Base-by-base conservation (phyloP, 2,113 vertebrate species). In the Nycticorax nycticorax region DNA sequence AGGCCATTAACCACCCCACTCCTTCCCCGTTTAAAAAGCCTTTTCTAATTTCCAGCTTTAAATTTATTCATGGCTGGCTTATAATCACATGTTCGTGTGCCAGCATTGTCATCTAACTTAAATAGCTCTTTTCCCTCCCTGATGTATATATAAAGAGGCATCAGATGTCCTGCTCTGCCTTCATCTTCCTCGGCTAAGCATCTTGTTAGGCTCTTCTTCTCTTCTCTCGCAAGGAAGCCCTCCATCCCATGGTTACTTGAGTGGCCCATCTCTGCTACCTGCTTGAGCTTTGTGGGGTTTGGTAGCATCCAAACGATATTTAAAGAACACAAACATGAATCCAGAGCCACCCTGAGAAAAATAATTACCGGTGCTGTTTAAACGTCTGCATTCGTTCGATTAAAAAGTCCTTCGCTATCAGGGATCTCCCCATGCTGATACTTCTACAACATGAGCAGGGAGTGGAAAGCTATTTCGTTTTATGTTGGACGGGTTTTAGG, bases 41-140 rank as follows among this genome's bases (percentile, higher is more conserved):
- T 78, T 67, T 83, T 85, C 41, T 92, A 43, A 83, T 95, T 96
- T 93, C 41, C 47, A 88, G 75, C 78, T 90, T 83, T 83, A 86
- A 57, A 71, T 92, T 85, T 90, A 55, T 74, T 92, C 71, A 37
- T 66, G 45, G 14, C 59, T 92, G 85, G 45, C 64, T 93, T 85
- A 76, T 48, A 90, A 22, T 79, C 0, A 3, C 53, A 14, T 76
- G 53, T 53, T 96, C 81, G 57, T 93, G 53, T 93, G 78, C 90
- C 85, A 93, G 9, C 50, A 59, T 62, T 90, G 78, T 74, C 78
- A 37, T 90, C 82, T 93, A 93, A 80, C 37, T 92, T 88, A 62
- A 66, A 57, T 23, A 94, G 59, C 23, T 64, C 55, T 67, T 93
- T 84, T 76, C 47, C 20, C 24, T 92, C 55, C 47, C 88, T 85